Evolutionary conservation across 2,797 vertebrate species (phyloP).

Genomic region (Tinamus major): DNA sequence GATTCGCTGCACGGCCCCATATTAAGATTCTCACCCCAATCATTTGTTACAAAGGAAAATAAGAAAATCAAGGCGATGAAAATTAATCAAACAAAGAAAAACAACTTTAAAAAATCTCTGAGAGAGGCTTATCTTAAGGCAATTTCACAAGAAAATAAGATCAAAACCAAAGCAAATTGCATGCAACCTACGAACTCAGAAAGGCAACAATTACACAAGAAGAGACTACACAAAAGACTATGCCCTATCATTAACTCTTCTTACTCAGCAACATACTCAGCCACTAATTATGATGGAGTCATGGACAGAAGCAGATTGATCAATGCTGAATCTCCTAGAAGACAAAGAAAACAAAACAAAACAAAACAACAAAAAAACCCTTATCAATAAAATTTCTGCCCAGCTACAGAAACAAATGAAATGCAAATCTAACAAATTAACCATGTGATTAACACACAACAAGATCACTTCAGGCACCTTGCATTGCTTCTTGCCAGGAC

Average conservation of each 20-base stretch:
- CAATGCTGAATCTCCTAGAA: constrained; percentile 43
- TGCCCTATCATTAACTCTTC: constrained; percentile 58
- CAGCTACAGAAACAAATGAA: constrained; percentile 64
- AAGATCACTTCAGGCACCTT: constrained; percentile 61
- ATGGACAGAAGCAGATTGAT: constrained; percentile 58
- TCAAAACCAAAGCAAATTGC: constrained; percentile 56
- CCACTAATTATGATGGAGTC: constrained; percentile 58
- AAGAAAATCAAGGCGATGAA: constrained; percentile 39
- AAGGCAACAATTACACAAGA: constrained; percentile 50
- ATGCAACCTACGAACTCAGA: not conserved
- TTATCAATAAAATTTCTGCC: constrained; percentile 73
- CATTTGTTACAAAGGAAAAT: not conserved
- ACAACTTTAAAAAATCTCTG: constrained; percentile 3
- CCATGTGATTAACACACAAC: constrained; percentile 69
- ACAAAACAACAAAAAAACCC: not conserved
- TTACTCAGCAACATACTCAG: constrained; percentile 1
- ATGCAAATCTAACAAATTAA: constrained; percentile 77
- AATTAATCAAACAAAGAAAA: constrained; percentile 61
- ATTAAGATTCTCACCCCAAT: constrained; percentile 12
- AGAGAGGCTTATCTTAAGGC: constrained; percentile 47
- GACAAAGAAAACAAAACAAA: constrained; percentile 12
- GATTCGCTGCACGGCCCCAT: not conserved
- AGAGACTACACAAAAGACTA: constrained; percentile 32
- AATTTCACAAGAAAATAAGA: constrained; percentile 58
- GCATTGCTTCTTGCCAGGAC: constrained; percentile 61